Base-by-base conservation (phyloP, 2,113 vertebrate species). In the Oriolus oriolus region DNA sequence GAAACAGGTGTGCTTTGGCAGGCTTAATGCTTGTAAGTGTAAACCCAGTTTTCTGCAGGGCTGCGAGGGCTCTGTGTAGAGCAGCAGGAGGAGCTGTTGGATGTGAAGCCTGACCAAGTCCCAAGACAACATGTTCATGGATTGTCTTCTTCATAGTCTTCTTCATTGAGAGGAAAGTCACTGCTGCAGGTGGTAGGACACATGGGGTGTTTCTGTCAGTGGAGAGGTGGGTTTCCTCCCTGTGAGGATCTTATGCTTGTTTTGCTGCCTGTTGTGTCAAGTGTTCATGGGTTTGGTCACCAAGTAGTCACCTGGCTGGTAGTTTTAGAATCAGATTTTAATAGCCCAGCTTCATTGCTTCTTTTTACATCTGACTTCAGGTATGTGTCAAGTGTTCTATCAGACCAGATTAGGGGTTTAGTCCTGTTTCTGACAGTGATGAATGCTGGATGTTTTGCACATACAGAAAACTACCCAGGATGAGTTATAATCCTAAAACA, bases 101-200 rank as follows among this genome's bases (percentile, higher is more conserved):
- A 49, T 28, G n/a, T 47, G 59, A 73, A 91, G 50, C 24, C 35
- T 64, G 39, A 57, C 42, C 41, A 64, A 56, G 24, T 52, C n/a
- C 31, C 0, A 0, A 74, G 41, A 35, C 13, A n/a, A 16, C 26
- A 13, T 1, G 0, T 45, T 84, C 15, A 19, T 28, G 35, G 22
- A 31, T 59, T 3, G 1, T 64, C 30, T 26, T 69, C 53, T 84
- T 60, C 45, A n/a, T 2, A 21, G 11, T 50, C 61, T 54, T 73
- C 39, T 68, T 68, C 63, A 33, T 1, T 37, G 66, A 50, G 22
- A 65, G 59, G 44, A 68, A 52, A 56, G 30, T 80, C 35, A 14
- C 54, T 68, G 27, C 33, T n/a, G 42, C 27, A 39, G 30, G 8
- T 47, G 15, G 13, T 65, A 35, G 41, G 54, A 53, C 13, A 49